These are phyloP conservation scores for Syngnathus scovelli DNA, from an alignment of 2,113 vertebrate species.

Conservation along the genomic window DNA sequence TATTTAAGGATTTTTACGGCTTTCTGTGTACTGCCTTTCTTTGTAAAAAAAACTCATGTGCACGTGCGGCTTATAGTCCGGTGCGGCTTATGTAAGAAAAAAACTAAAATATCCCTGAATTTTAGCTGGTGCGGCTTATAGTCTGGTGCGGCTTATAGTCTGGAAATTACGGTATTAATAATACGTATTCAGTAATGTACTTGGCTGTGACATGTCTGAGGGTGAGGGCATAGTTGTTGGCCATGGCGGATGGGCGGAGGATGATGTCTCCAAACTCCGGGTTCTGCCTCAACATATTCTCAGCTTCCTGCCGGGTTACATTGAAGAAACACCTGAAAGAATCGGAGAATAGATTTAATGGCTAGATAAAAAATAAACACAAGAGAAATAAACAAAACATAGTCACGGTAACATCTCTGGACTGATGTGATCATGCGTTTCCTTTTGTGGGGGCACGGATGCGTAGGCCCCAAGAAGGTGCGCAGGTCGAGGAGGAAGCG, in stretches of 20 bases:
- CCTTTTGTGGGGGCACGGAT: not conserved
- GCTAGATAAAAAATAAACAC: not conserved
- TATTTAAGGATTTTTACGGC: no score
- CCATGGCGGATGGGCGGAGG: conserved; percentile 55
- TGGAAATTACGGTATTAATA: no score
- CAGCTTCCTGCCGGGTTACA: conserved; percentile 58
- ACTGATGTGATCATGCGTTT: not conserved
- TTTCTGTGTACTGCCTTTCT: no score
- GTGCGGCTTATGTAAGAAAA: no score
- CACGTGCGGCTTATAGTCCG: no score
- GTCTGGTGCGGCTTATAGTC: no score
- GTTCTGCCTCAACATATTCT: conserved; percentile 50
- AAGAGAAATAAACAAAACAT: not conserved
- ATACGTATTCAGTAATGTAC: conserved; percentile 5
- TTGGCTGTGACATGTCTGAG: conserved; percentile 38
- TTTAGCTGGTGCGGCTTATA: no score
- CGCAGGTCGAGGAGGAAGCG: conserved; percentile 32
- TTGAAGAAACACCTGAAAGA: conserved; percentile 57
- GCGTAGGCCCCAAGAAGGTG: not conserved
- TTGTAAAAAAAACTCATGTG: no score
- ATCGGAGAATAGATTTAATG: not conserved
- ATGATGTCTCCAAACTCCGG: conserved; percentile 60
- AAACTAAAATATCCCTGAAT: no score
- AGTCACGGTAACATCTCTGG: conserved; percentile 37
- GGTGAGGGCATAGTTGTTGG: conserved; percentile 57